Base-by-base conservation (phyloP, 2,888 invertebrate genomes). In the Drosophila recens region DNA sequence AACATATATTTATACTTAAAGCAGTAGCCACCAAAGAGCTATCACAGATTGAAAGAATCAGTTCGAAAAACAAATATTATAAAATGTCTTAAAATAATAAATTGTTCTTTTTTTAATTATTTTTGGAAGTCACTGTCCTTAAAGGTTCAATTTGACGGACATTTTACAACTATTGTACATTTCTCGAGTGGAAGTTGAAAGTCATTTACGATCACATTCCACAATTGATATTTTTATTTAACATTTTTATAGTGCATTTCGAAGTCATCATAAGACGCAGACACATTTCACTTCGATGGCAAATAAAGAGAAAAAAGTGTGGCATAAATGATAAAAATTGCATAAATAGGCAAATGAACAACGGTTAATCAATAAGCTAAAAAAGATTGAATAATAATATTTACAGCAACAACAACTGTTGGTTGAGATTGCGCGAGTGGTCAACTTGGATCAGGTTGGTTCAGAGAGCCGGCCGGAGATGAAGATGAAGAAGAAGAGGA, bases 331-430 rank as follows among this genome's bases (percentile, higher is more conserved):
- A 72, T 79, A 67, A 83, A 84, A 84, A 89, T 86, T 86, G 85
- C 85, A 89, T 86, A 86, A 85, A 89, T 81, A 89, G 75, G 82
- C 85, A 86, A 86, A 86, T 89, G 80, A 87, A 82, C 85, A 89
- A 75, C 89, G 73, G 85, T 87, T 86, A 89, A 86, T 86, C 85
- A 86, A 86, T 86, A 89, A 89, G 75, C 84, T 45, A 69, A 77
- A 69, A 77, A 67, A 72, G 85, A 86, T 86, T 86, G 89, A 75
- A 86, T 86, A 86, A 86, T 80, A 80, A 68, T 76, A 82, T 75
- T 65, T 67, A 72, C 79, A 72, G 36, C 66, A 64, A 20, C 57
- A 72, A 40, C 62, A 64, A 58, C 30, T 15, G 43, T 45, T 46
- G 65, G 43, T 45, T 46, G 65, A 17, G 72, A 72, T 77, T 76